Conservation (phyloP, 2,113 vertebrate genomes). For the Tragelaphus imberbis region DNA sequence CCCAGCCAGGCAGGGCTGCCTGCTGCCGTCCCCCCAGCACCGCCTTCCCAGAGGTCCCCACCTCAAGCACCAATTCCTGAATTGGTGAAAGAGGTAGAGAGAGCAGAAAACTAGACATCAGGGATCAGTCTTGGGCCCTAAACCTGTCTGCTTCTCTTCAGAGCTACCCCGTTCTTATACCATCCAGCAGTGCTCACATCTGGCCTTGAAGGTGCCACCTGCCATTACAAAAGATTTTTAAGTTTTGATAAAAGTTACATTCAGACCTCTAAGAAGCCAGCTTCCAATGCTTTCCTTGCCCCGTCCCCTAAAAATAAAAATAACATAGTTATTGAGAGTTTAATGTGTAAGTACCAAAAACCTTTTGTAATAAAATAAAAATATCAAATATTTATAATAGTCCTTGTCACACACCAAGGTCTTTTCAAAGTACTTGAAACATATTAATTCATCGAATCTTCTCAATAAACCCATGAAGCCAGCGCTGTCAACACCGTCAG, state of each 20-base stretch:
- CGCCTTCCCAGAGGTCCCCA: not conserved
- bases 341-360: not conserved
- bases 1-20: not conserved
- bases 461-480: not conserved
- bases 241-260: not conserved
- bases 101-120: not conserved
- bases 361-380: not conserved
- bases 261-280: not conserved
- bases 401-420: not conserved
- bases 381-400: not conserved
- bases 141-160: not conserved
- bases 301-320: not conserved
- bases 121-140: not conserved
- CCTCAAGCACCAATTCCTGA: not conserved
- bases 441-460: not conserved
- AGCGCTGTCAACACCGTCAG: accelerated
- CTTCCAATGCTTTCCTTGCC: not conserved
- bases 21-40: not conserved
- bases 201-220: not conserved
- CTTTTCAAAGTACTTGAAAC: not conserved
- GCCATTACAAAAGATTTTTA: not conserved
- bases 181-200: not conserved
- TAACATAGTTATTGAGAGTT: not conserved
- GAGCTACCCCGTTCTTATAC: not conserved
- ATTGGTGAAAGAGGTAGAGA: not conserved